phyloP scores from a whole-genome alignment of 1,140 invertebrate species.

The Pseudomyrmex pallidus region DNA sequence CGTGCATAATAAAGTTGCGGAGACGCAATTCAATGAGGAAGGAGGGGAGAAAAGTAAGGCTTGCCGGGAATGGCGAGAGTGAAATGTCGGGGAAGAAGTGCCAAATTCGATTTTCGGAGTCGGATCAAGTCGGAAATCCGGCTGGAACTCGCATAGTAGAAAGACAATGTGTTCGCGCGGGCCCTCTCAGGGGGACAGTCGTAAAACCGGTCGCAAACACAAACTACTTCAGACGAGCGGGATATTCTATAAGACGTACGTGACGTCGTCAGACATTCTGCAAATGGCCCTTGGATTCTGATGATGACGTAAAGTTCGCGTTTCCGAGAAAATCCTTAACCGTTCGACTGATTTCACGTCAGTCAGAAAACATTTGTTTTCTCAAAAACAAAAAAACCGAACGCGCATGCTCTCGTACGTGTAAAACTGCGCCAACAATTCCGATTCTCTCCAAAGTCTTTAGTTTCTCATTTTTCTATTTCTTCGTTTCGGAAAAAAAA shows the following conservation, averaged over 20 bases:
- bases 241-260: constrained; percentile 49
- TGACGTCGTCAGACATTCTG: constrained; percentile 20
- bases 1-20: constrained; percentile 52
- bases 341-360: too few species aligned
- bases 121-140: constrained; percentile 39
- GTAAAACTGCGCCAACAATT: background rate
- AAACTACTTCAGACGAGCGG: constrained; percentile 53
- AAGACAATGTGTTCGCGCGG: constrained; percentile 43
- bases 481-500: background rate
- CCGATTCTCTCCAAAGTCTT: too few species aligned
- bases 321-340: constrained; percentile 12
- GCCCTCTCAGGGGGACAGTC: constrained; percentile 32
- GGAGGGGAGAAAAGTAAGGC: background rate
- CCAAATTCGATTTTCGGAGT: constrained; percentile 57
- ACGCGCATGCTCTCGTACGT: too few species aligned
- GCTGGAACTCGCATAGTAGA: constrained; percentile 24
- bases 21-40: constrained; percentile 23
- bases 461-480: background rate
- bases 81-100: constrained; percentile 53
- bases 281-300: constrained; percentile 19
- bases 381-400: too few species aligned
- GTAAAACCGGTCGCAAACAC: constrained; percentile 50
- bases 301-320: constrained; percentile 9
- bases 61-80: constrained; percentile 36
- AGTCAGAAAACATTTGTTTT: background rate